A percentile compares a stretch with the other conserved stretches of the same genome.
Conservation (phyloP, 2,113 vertebrate species). For the Perognathus longimembris region DNA sequence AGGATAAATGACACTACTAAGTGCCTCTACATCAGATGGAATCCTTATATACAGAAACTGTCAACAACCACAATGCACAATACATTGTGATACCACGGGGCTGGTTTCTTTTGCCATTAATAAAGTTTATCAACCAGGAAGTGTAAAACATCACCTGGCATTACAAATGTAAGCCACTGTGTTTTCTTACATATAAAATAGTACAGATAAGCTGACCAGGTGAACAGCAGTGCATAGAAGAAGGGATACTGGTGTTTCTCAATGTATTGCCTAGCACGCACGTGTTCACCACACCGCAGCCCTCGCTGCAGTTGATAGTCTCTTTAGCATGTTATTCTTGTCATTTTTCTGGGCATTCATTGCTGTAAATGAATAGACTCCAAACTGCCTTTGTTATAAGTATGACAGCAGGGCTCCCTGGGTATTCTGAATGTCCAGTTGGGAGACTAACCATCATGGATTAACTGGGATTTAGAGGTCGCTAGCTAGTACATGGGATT, state of each 20-base stretch:
- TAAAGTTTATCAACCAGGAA: slow-evolving; percentile 81
- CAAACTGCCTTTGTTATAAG: background rate
- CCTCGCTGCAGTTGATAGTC: background rate
- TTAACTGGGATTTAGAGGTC: background rate
- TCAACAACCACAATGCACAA: slow-evolving; percentile 74
- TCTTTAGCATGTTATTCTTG: background rate
- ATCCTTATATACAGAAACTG: slow-evolving; percentile 80
- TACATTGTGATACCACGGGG: slow-evolving; percentile 71
- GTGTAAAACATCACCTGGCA: slow-evolving; percentile 65
- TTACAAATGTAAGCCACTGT: slow-evolving; percentile 37
- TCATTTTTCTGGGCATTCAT: background rate
- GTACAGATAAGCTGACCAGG: background rate
- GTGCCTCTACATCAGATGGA: slow-evolving; percentile 81
- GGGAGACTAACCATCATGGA: background rate
- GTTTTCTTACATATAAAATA: slow-evolving; percentile 11
- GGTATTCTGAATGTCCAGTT: accelerated
- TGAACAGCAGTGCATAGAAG: accelerated
- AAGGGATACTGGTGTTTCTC: background rate
- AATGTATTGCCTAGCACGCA: accelerated
- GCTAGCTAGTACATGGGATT: background rate
- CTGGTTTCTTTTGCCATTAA: slow-evolving; percentile 77
- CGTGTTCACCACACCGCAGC: accelerated
- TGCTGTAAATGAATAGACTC: background rate
- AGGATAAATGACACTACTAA: slow-evolving; percentile 83
- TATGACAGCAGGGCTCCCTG: accelerated